Evolutionary conservation across 2,113 vertebrate species (phyloP).

Genomic region (Cercocebus atys): DNA sequence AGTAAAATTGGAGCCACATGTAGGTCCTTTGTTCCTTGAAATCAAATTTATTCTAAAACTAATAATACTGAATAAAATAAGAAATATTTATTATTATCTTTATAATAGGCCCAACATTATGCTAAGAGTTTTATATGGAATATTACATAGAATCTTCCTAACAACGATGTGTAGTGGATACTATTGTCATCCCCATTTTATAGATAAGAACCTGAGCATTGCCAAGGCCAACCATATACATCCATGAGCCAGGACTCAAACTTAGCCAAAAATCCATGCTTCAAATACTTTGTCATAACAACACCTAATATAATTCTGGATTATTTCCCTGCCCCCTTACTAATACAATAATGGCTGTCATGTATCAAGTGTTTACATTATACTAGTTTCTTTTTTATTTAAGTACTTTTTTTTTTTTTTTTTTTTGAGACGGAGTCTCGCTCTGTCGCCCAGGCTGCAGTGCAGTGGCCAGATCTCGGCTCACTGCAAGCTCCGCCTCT

Average conservation of each 20-base stretch:
- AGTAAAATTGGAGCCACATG: background rate
- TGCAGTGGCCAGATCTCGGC: no score
- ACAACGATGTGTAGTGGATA: background rate
- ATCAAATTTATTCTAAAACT: background rate
- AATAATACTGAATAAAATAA: background rate
- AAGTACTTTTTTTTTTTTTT: no score
- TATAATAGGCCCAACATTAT: background rate
- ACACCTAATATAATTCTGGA: background rate
- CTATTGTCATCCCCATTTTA: background rate
- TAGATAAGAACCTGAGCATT: background rate
- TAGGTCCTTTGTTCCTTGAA: background rate
- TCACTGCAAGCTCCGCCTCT: no score
- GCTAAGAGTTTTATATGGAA: background rate
- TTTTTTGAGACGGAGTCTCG: no score
- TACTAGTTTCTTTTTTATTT: background rate
- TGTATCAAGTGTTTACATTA: background rate
- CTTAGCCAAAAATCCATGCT: background rate
- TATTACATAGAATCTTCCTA: background rate
- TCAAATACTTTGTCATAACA: background rate
- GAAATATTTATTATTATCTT: background rate
- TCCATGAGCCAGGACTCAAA: background rate
- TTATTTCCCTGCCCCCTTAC: background rate
- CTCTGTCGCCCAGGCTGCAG: no score
- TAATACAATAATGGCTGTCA: background rate
- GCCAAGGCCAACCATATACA: background rate